These are phyloP conservation scores for Pocota personata DNA, from an alignment of 2,888 invertebrate species.

Conservation along the genomic window DNA sequence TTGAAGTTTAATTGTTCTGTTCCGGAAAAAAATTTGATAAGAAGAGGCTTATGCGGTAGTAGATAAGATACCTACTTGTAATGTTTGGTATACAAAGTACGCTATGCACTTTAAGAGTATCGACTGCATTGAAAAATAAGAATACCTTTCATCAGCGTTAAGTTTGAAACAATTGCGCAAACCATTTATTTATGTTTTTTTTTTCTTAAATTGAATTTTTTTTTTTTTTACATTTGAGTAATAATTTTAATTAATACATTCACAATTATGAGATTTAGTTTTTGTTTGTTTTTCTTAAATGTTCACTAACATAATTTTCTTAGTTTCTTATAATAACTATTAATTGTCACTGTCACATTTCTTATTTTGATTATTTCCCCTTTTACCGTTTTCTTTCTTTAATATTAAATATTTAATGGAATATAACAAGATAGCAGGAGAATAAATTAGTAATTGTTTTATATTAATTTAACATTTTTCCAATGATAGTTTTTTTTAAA, in stretches of 20 bases:
- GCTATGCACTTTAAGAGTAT: no score
- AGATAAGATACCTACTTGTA: no score
- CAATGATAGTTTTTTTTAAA: constrained; percentile 29
- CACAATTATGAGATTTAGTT: constrained; percentile 42
- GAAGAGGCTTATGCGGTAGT: no score
- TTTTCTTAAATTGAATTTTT: constrained; percentile 27
- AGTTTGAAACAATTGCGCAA: constrained; percentile 47
- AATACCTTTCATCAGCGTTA: constrained; percentile 15
- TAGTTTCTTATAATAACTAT: constrained; percentile 48
- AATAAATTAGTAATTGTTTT: constrained; percentile 48
- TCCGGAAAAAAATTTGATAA: no score
- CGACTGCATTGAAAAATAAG: background rate
- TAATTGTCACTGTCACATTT: constrained; percentile 68
- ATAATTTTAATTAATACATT: constrained; percentile 47
- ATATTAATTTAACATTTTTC: constrained; percentile 26
- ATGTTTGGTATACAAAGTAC: no score
- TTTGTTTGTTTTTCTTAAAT: constrained; percentile 20
- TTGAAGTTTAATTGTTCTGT: no score
- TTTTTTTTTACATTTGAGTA: constrained; percentile 29
- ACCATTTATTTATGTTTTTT: constrained; percentile 49
- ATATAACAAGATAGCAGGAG: constrained; percentile 57
- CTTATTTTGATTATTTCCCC: constrained; percentile 12
- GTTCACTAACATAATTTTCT: constrained; percentile 29
- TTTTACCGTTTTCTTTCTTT: constrained; percentile 9
- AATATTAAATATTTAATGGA: constrained; percentile 38